Evolutionary conservation across 2,888 invertebrate species (phyloP), one percentile per base, ranked within the genome.

Genomic region (Lithophane socia): DNA sequence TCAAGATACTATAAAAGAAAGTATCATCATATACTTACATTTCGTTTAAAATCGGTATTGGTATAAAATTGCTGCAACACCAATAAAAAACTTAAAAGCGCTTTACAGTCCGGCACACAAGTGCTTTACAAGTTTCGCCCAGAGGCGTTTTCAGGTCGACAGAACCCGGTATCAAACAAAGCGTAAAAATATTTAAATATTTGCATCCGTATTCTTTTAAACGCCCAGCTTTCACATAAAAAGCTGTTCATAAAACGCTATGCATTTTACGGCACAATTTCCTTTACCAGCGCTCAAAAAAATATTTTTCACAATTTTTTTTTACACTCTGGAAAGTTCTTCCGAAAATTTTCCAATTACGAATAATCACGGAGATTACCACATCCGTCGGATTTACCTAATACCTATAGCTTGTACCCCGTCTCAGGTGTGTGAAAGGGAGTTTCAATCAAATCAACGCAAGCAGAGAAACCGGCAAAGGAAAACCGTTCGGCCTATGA

Each of bases 401-500:
- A 82, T 72, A 75, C 60, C 68, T 79, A 74, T 79, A 61, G 54
- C 77, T 49, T 21, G 83, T 83, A 65, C 79, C 80, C 73, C 82
- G 93, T 87, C 95, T 91, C 96, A 96, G 96, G 96, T 96, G 96
- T 90, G 89, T 89, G 88, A 84, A 90, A 92, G 92, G 92, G 94
- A 95, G 94, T 95, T 96, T 95, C 95, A 95, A 96, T 96, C 96
- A 95, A 95, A 96, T 95, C 95, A 95, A 90, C 90, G 91, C 91
- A 90, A 91, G 92, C 91, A 90, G 89, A 91, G 90, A 92, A 91
- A 90, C 91, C 56, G 92, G 92, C 90, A 92, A 92, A 92, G 91
- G 91, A 92, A 93, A 93, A 90, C 90, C 89, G 91, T 88, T 90
- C 92, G 89, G 93, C 90, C 92, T 88, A 70, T 71, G 66, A 56